phyloP scores from a whole-genome alignment of 2,113 vertebrate genomes.

The Epinephelus cyanopodus region DNA sequence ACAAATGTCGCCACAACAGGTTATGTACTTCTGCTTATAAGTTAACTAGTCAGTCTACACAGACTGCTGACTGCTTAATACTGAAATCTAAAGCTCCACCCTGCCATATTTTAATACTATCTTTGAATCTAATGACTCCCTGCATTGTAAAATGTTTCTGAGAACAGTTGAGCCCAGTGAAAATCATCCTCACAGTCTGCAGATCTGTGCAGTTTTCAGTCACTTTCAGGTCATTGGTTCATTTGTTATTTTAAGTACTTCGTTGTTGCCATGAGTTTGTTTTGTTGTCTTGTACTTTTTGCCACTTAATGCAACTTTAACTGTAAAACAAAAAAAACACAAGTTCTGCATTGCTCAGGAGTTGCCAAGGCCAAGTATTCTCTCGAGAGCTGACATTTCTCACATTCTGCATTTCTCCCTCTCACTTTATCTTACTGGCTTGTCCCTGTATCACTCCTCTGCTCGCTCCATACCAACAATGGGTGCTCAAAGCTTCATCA shows the following conservation, averaged over 20 bases:
- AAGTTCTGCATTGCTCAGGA: slow-evolving; percentile 41
- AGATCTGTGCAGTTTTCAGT: slow-evolving; percentile 32
- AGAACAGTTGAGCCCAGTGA: not conserved
- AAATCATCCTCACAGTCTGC: not conserved
- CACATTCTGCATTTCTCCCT: slow-evolving; percentile 44
- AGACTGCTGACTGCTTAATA: not conserved
- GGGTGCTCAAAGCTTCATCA: slow-evolving; percentile 54
- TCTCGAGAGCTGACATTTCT: slow-evolving; percentile 61
- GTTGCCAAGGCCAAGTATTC: slow-evolving; percentile 49
- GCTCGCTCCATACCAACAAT: slow-evolving; percentile 44
- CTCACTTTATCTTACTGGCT: slow-evolving; percentile 39
- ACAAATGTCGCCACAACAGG: fast-evolving
- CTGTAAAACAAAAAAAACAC: slow-evolving; percentile 34
- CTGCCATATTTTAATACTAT: not conserved
- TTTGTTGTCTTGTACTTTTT: slow-evolving; percentile 31
- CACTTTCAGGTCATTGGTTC: slow-evolving; percentile 16
- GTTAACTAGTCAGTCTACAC: not conserved
- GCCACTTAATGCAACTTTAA: slow-evolving; percentile 46
- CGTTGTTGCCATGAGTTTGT: not conserved
- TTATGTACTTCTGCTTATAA: not conserved
- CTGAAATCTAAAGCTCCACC: not conserved
- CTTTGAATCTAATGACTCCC: slow-evolving; percentile 1
- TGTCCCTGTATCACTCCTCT: slow-evolving; percentile 52
- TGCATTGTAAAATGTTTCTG: slow-evolving; percentile 17
- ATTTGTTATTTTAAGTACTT: slow-evolving; percentile 40